phyloP scores from a whole-genome alignment of 2,888 invertebrate species.

The Punctoribates punctum region DNA sequence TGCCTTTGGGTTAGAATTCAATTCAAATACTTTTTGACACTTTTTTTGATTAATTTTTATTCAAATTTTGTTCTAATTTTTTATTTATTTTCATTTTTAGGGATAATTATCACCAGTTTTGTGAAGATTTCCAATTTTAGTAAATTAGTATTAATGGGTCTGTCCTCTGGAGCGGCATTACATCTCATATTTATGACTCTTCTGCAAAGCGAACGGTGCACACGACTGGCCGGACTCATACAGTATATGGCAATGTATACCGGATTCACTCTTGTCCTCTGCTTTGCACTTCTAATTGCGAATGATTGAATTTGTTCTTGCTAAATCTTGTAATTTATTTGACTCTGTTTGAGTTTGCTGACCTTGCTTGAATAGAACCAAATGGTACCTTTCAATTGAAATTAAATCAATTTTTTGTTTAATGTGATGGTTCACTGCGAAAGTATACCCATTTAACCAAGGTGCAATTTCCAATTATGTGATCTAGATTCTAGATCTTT shows the following conservation, averaged over 20 bases:
- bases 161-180: conserved; percentile 7
- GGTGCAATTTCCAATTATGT: no score
- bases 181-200: conserved; percentile 25
- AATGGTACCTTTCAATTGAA: no score
- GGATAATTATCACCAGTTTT: conserved; percentile 1
- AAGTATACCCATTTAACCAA: no score
- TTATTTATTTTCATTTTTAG: neutral
- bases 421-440: no score
- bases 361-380: no score
- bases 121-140: neutral
- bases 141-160: neutral
- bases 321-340: no score
- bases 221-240: conserved; percentile 18
- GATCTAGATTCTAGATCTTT: no score
- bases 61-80: neutral
- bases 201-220: conserved; percentile 27
- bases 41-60: neutral
- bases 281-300: neutral
- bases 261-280: conserved; percentile 12
- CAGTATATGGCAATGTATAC: conserved; percentile 21
- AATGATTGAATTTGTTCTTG: neutral
- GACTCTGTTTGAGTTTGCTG: no score
- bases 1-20: conserved; percentile 2
- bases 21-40: neutral
- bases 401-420: no score